Conservation (phyloP, 2,797 vertebrate species). For the Triplophysa bombifrons region DNA sequence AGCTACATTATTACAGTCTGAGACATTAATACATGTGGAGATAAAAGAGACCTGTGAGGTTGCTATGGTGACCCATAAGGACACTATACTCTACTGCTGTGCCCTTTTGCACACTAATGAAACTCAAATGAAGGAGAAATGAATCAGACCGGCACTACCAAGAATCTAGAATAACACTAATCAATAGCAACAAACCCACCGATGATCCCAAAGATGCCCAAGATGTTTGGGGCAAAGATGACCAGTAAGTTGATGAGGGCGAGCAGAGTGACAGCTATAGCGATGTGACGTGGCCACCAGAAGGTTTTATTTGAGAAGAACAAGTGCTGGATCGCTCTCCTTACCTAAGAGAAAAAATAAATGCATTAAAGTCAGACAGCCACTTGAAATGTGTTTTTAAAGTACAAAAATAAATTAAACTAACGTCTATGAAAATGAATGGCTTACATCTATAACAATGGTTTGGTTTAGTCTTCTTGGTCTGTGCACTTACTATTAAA, state of each 20-base stretch:
- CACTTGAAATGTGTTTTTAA: neutral
- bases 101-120: neutral
- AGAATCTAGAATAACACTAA: neutral
- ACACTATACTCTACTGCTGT: neutral
- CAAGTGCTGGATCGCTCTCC: slow-evolving; percentile 95
- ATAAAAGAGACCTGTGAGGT: slow-evolving; percentile 30
- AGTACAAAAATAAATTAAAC: neutral
- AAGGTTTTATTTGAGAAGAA: slow-evolving; percentile 92
- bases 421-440: no score
- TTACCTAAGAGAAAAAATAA: slow-evolving; percentile 78
- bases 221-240: slow-evolving; percentile 96
- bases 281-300: slow-evolving; percentile 87
- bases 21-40: slow-evolving; percentile 27
- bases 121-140: neutral
- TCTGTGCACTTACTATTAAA: no score
- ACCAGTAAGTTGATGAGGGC: slow-evolving; percentile 91
- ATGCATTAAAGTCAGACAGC: neutral
- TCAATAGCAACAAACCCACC: slow-evolving; percentile 75
- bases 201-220: slow-evolving; percentile 96
- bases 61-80: neutral
- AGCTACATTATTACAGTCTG: slow-evolving; percentile 16
- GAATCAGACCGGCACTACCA: neutral
- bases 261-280: slow-evolving; percentile 85
- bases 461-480: no score
- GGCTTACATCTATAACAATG: no score